Conservation (phyloP, 1,140 invertebrate species). For the Centruroides sculpturatus region DNA sequence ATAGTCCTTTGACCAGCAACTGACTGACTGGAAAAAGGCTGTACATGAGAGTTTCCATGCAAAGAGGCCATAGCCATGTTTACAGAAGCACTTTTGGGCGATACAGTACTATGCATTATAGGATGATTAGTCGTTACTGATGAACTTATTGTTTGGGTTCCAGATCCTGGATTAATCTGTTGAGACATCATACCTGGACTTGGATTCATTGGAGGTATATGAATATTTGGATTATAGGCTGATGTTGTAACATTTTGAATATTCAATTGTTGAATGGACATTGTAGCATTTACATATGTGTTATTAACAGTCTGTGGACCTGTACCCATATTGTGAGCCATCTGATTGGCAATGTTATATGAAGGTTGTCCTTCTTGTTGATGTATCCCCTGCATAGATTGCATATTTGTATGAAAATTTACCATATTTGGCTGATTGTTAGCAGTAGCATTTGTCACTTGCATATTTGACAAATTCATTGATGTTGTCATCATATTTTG, state of each 20-base stretch:
- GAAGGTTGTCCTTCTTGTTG: constrained; percentile 9
- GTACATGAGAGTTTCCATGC: constrained; percentile 17
- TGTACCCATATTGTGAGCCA: constrained; percentile 22
- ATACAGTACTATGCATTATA: constrained; percentile 17
- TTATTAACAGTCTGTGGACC: constrained; percentile 36
- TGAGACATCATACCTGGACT: constrained; percentile 8
- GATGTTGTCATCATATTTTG: constrained; percentile 18
- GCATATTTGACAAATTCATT: constrained; percentile 35
- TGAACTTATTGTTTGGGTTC: constrained; percentile 17
- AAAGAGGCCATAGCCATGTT: constrained; percentile 8
- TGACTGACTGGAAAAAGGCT: constrained; percentile 16
- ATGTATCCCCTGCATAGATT: constrained; percentile 22
- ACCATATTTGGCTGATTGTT: constrained; percentile 24
- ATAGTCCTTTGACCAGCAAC: constrained; percentile 16
- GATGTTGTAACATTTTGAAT: constrained; percentile 32
- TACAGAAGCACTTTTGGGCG: constrained; percentile 14
- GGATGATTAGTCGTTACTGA: constrained; percentile 18
- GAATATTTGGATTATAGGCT: constrained; percentile 17
- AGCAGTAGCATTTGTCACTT: constrained; percentile 32
- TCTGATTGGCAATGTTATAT: constrained; percentile 19
- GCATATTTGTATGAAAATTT: constrained; percentile 28
- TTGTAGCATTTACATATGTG: constrained; percentile 36
- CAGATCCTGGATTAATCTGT: constrained; percentile 9
- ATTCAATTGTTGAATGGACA: constrained; percentile 38
- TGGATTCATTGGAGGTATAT: constrained; percentile 11